These are phyloP conservation scores for Acleris sparsana DNA, from an alignment of 2,888 invertebrate species.

Conservation along the genomic window DNA sequence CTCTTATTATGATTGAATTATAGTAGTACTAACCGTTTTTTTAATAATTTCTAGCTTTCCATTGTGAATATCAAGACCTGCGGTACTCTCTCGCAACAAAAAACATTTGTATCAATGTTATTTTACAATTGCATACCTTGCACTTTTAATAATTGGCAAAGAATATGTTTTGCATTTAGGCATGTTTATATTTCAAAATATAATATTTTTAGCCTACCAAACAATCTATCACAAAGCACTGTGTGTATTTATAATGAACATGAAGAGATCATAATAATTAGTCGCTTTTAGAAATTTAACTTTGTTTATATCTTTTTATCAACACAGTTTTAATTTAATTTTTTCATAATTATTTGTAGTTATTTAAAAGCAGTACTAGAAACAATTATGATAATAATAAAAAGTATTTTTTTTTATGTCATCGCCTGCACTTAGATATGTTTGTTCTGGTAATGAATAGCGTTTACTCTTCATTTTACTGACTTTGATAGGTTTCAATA, in stretches of 20 bases:
- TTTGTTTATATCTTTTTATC: background rate
- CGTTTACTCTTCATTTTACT: background rate
- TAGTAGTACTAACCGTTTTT: conserved; percentile 8
- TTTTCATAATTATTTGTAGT: background rate
- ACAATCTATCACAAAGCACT: no score
- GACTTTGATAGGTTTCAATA: conserved; percentile 1
- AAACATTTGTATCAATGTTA: conserved; percentile 1
- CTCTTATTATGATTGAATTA: background rate
- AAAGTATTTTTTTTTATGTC: background rate
- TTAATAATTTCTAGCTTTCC: background rate
- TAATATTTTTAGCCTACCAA: no score
- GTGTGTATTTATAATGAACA: no score
- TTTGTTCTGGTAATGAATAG: background rate
- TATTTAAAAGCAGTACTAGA: background rate
- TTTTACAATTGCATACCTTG: background rate
- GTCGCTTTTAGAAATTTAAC: background rate
- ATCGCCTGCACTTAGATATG: background rate
- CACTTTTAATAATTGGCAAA: background rate
- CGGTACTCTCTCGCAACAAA: background rate
- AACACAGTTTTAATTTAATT: background rate
- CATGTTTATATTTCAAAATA: no score
- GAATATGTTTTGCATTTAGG: no score
- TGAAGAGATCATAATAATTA: no score
- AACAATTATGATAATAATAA: background rate
- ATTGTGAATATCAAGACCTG: background rate